phyloP scores from a whole-genome alignment of 30 jellyfish, hydroid and myxozoan species.

The Sanderia malayensis region DNA sequence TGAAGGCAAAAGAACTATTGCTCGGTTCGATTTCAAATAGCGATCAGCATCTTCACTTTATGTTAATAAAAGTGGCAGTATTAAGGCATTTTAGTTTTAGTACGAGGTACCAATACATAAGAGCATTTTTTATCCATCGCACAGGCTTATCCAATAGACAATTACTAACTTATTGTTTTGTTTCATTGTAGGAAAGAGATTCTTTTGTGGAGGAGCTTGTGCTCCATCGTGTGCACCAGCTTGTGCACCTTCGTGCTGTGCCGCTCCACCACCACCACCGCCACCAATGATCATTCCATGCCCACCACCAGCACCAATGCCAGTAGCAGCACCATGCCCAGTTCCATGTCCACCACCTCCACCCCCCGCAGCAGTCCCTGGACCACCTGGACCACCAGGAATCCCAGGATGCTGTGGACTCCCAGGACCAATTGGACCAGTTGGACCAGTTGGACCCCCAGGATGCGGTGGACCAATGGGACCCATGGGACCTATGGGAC shows the following conservation, averaged over 20 bases:
- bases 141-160: not conserved
- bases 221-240: slow-evolving; percentile 92
- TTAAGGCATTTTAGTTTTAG: no score
- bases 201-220: slow-evolving; percentile 74
- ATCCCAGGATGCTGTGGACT: slow-evolving; percentile 80
- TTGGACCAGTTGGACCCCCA: slow-evolving; percentile 90
- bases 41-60: no score
- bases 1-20: no score
- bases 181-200: slow-evolving; percentile 42
- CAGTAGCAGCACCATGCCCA: no score
- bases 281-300: slow-evolving; percentile 64
- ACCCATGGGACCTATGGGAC: slow-evolving; percentile 89
- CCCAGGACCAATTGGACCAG: slow-evolving; percentile 92
- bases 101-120: no score
- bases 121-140: no score
- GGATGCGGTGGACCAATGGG: slow-evolving; percentile 87
- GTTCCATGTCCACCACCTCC: slow-evolving; percentile 92
- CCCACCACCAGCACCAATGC: slow-evolving; percentile 82
- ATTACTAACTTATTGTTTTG: not conserved
- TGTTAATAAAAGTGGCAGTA: no score
- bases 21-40: no score
- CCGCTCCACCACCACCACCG: slow-evolving; percentile 77
- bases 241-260: slow-evolving; percentile 89
- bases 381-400: slow-evolving; percentile 90
- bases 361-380: slow-evolving; percentile 87